Base-by-base conservation (phyloP, 2,888 invertebrate genomes). In the Frankliniella fusca region DNA sequence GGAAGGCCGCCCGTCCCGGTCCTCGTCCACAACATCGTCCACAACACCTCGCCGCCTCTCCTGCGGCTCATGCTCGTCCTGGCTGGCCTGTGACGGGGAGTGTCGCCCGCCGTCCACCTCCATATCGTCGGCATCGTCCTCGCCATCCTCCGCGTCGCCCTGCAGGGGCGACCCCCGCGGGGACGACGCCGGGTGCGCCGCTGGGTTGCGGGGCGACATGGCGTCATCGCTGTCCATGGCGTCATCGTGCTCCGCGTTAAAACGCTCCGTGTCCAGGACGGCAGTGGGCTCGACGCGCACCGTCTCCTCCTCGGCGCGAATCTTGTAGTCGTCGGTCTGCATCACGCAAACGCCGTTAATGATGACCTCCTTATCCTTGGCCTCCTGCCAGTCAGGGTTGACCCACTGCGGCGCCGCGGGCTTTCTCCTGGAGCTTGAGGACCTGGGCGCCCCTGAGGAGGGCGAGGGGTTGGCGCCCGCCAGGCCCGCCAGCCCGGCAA, bases 401-500 rank as follows among this genome's bases (percentile, higher is more conserved):
- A 98, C 97, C 97, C 98, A 97, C 89, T 98, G 97, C 2, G 98
- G 98, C 82, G 97, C 97, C 0, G 97, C 97, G 0, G 97, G 97
- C 90, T 98, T 98, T 86, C 98, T 92, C 84, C 97, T 23, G 10
- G 70, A 76, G 70, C 70, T 90, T 82, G 93, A 95, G 80, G 92
- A 91, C 86, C 93, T 88, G 11, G 87, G 83, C 54, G 85, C 84
- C 85, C 84, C 86, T 83, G 84, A 85, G 81, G 82, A 89, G 9
- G 83, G 80, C 84, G 89, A 86, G 86, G 90, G 88, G 83, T 85
- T 84, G 12, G 27, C 12, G 23, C 70, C 70, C 27, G 70, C 70
- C 70, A 76, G 27, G 23, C 70, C 70, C 23, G 70, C 70, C 7
- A 76, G 70, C 27, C 70, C 70, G 1, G 70, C 70, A 11, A 76